A percentile compares a stretch with the other conserved stretches of the same genome.
These are phyloP conservation scores for Trachythela sp. DNA, from an alignment of 64 coral and sea anemone genomes.

Conservation along the genomic window DNA sequence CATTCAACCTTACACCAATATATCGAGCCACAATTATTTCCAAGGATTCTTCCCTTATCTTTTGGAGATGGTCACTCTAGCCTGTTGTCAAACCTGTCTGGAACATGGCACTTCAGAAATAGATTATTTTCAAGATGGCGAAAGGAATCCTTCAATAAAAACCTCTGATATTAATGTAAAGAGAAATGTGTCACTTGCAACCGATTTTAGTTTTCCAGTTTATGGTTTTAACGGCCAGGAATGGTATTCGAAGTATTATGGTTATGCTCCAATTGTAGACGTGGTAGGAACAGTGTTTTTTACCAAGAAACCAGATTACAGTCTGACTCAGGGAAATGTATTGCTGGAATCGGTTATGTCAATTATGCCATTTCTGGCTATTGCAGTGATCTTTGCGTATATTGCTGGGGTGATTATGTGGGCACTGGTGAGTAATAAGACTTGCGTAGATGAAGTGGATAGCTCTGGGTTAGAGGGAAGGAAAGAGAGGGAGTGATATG, in stretches of 20 bases:
- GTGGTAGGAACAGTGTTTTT: slow-evolving; percentile 61
- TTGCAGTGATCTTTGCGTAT: slow-evolving; percentile 50
- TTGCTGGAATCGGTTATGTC: slow-evolving; percentile 50
- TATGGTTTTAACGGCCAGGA: slow-evolving; percentile 55
- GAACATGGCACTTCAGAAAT: not conserved
- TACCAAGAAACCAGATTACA: slow-evolving; percentile 39
- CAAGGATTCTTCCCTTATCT: slow-evolving; percentile 7
- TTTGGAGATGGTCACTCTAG: not conserved
- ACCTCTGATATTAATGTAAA: slow-evolving; percentile 13
- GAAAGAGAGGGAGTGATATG: too few species aligned
- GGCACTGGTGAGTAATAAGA: slow-evolving; percentile 78
- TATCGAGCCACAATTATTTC: not conserved
- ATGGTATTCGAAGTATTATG: slow-evolving; percentile 50
- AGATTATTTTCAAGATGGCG: not conserved
- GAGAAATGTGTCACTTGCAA: not conserved
- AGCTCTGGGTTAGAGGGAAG: too few species aligned
- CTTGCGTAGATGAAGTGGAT: too few species aligned
- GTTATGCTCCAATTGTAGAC: slow-evolving; percentile 60
- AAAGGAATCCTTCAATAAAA: not conserved
- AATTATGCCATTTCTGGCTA: slow-evolving; percentile 37
- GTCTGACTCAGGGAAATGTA: not conserved
- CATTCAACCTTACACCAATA: not conserved
- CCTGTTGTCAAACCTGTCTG: slow-evolving; percentile 20
- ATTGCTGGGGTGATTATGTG: slow-evolving; percentile 72
- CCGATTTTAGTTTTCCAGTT: slow-evolving; percentile 67